Conservation (phyloP, 1,140 invertebrate genomes). For the Pemphigus obesinymphae region DNA sequence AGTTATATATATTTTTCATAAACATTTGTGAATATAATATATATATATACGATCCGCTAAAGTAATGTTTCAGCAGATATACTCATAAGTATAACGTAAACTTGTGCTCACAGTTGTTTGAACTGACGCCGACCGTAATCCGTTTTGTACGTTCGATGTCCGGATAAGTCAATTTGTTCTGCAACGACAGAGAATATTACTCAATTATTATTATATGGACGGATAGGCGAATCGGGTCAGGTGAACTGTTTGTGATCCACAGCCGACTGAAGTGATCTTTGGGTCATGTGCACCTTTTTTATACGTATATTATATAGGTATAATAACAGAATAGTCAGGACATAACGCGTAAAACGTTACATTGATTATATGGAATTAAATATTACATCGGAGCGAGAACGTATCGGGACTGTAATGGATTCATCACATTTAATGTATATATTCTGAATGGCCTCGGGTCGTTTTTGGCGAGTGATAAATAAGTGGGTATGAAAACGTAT, state of each 20-base stretch:
- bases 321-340: too few species aligned
- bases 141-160: too few species aligned
- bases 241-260: background rate
- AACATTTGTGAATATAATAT: too few species aligned
- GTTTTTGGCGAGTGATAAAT: conserved; percentile 4
- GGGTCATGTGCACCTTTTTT: background rate
- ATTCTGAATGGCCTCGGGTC: background rate
- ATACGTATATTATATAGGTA: too few species aligned
- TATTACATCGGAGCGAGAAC: background rate
- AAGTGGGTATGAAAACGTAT: background rate
- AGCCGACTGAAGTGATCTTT: background rate
- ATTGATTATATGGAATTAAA: background rate
- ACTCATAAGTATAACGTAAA: background rate
- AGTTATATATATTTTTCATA: background rate
- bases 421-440: conserved; percentile 21
- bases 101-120: background rate
- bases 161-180: too few species aligned
- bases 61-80: too few species aligned
- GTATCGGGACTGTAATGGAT: conserved; percentile 14
- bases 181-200: conserved; percentile 14
- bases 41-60: background rate
- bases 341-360: too few species aligned
- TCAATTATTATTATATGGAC: conserved; percentile 11
- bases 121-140: background rate
- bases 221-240: conserved; percentile 17